Conservation (phyloP, 2,888 invertebrate species). For the Nomada hirtipes region DNA sequence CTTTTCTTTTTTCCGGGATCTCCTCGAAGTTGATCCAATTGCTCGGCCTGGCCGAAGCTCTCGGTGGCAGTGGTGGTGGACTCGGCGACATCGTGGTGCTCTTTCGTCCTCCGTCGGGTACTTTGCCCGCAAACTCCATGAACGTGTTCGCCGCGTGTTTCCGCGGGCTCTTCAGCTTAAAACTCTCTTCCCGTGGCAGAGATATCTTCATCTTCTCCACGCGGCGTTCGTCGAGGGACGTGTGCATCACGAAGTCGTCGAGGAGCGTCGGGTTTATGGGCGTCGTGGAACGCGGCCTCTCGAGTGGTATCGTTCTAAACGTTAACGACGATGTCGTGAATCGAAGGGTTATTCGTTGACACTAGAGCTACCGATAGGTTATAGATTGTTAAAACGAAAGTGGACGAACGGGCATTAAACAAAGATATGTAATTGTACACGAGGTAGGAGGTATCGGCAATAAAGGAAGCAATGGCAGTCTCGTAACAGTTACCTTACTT, state of each 20-base stretch:
- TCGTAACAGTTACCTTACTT: constrained; percentile 76
- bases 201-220: constrained; percentile 90
- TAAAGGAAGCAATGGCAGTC: neutral
- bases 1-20: constrained; percentile 92
- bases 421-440: too few species aligned
- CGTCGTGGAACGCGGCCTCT: constrained; percentile 90
- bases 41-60: constrained; percentile 80
- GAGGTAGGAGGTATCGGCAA: neutral
- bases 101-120: constrained; percentile 84
- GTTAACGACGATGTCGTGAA: neutral
- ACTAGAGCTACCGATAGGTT: too few species aligned
- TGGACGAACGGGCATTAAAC: too few species aligned
- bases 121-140: constrained; percentile 88
- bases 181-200: constrained; percentile 87
- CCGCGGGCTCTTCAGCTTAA: constrained; percentile 84
- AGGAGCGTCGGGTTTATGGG: constrained; percentile 90
- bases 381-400: too few species aligned
- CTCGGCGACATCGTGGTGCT: constrained; percentile 82
- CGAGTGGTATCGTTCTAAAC: constrained; percentile 88
- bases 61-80: constrained; percentile 82
- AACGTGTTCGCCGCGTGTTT: constrained; percentile 85
- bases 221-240: constrained; percentile 82
- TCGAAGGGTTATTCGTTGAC: neutral
- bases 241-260: constrained; percentile 88
- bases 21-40: constrained; percentile 96